A percentile compares a stretch with the other conserved stretches of the same genome.
Evolutionary conservation across 2,888 invertebrate species (phyloP).

Genomic region (Apoda limacodes): DNA sequence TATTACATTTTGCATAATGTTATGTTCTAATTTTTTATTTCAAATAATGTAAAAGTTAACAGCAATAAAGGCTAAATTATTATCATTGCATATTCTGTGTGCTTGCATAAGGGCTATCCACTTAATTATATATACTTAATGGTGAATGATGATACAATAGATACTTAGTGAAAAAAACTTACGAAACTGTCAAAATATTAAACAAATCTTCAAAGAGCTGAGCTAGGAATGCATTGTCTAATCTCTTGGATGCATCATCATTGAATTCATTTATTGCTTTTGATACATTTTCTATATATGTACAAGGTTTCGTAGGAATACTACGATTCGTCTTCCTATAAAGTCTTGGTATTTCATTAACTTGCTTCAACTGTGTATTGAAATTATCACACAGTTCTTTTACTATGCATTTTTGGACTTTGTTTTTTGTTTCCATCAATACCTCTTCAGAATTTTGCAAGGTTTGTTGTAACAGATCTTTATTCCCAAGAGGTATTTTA

Average conservation of each 20-base stretch:
- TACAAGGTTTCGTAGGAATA: conserved; percentile 82
- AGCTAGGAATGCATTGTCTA: conserved; percentile 42
- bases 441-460: conserved; percentile 35
- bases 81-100: too few species aligned
- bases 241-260: conserved; percentile 44
- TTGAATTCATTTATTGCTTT: conserved; percentile 72
- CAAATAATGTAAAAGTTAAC: too few species aligned
- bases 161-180: too few species aligned
- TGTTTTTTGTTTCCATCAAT: conserved; percentile 33
- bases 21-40: too few species aligned
- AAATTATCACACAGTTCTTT: conserved; percentile 52
- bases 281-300: conserved; percentile 79
- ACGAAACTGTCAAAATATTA: conserved; percentile 68
- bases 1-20: too few species aligned
- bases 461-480: conserved; percentile 35
- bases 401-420: conserved; percentile 49
- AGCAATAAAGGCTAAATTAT: too few species aligned
- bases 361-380: conserved; percentile 78
- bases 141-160: too few species aligned
- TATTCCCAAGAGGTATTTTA: conserved; percentile 34
- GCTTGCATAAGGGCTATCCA: too few species aligned
- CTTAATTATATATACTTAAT: too few species aligned
- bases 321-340: conserved; percentile 93
- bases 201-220: conserved; percentile 49
- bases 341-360: conserved; percentile 92